These are phyloP conservation scores for Solea senegalensis DNA, from an alignment of 2,113 vertebrate species.

Conservation along the genomic window DNA sequence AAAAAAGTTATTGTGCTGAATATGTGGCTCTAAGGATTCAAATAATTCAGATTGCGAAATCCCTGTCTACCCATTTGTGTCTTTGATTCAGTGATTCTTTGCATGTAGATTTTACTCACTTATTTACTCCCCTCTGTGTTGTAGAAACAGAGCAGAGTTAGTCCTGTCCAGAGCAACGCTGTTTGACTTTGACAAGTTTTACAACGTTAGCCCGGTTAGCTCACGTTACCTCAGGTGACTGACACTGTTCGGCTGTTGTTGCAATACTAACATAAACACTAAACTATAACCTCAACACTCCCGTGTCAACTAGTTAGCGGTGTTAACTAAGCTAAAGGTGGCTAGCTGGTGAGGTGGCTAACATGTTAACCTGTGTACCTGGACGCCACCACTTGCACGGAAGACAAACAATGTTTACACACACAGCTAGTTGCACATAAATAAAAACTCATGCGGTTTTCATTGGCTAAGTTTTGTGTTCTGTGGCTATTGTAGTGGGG, in stretches of 20 bases:
- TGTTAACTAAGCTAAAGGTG: not conserved
- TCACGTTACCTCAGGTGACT: too few species aligned
- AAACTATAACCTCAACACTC: not conserved
- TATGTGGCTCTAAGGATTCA: too few species aligned
- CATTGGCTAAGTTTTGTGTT: fast-evolving
- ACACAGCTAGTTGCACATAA: slow-evolving; percentile 21
- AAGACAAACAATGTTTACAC: slow-evolving; percentile 44
- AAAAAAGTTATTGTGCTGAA: too few species aligned
- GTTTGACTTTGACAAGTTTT: slow-evolving; percentile 33
- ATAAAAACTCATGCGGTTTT: slow-evolving; percentile 47
- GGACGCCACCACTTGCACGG: slow-evolving; percentile 25
- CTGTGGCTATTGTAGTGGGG: too few species aligned
- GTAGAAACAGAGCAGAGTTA: too few species aligned
- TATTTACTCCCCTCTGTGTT: too few species aligned
- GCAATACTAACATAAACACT: not conserved
- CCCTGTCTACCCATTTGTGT: too few species aligned
- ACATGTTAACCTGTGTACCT: slow-evolving; percentile 46
- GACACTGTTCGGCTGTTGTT: too few species aligned
- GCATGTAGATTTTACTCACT: too few species aligned
- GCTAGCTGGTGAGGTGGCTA: slow-evolving; percentile 38
- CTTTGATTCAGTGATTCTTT: too few species aligned
- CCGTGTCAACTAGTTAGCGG: not conserved
- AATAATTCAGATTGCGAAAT: too few species aligned
- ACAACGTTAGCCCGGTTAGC: slow-evolving; percentile 31
- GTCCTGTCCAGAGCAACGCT: not conserved